Base-by-base conservation (phyloP, 1,140 invertebrate genomes). In the Hylyphantes graminicola region DNA sequence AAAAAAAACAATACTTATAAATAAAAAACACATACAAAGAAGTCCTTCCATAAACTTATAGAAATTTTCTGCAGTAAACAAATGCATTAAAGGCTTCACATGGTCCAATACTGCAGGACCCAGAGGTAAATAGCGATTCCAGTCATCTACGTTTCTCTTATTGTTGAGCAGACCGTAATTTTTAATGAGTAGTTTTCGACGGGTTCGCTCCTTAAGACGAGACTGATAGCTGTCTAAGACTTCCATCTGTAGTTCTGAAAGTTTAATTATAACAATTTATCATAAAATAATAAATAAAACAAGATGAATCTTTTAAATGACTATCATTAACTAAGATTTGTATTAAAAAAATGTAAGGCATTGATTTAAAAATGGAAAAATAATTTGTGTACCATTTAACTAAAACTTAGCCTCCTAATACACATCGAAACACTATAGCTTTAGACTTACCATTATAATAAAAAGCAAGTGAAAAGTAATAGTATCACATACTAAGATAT, bases 111-210 rank as follows among this genome's bases (percentile, higher is more conserved):
- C 91, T 4, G 90, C 88, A 87, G 91, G 91, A 15, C 92, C 92
- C 64, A 95, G 89, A 6, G 92, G 94, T 4, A 89, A 87, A 89
- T 93, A 95, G 86, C 92, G 91, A 65, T 93, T 92, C 90, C 92
- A 93, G 7, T 91, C 90, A 85, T 87, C 65, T 10, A 85, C 88
- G 10, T 92, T 90, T 90, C 93, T 94, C 85, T 92, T 92, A 10
- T 93, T 89, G 87, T 94, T 92, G 59, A 97, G 94, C 0, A 97
- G 90, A 0, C 96, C 96, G 90, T 96, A 95, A 65, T 93, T 89
- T 35, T 93, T 91, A 70, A 97, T 93, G 35, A 97, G 93, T 86
- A 90, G 92, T 86, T 94, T 94, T 63, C 94, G 90, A 78, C 94
- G 90, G 72, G 91, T 89, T 55, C 96, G 91, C 88, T 97, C 95